Conservation (phyloP, 2,113 vertebrate genomes). For the Tupaia chinensis region DNA sequence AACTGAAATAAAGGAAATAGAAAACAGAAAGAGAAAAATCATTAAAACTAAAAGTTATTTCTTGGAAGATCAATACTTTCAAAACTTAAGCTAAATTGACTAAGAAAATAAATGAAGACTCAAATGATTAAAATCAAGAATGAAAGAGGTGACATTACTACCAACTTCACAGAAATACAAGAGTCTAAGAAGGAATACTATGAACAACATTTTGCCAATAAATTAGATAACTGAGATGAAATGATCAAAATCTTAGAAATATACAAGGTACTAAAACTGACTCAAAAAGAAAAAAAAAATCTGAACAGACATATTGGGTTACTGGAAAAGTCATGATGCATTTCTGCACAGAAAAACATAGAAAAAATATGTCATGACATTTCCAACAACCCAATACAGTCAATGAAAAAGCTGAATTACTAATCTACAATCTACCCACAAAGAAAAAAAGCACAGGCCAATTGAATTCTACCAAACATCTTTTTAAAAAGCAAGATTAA, state of each 20-base stretch:
- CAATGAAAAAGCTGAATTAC: background rate
- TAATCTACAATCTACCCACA: background rate
- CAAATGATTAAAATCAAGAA: constrained; percentile 23
- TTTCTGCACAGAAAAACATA: too few relatives aligned
- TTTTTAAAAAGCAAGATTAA: background rate
- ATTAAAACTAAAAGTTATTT: background rate
- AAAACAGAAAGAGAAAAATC: constrained; percentile 3
- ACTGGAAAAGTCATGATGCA: too few relatives aligned
- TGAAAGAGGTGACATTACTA: background rate
- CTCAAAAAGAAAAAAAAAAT: background rate
- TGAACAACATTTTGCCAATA: background rate
- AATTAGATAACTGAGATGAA: background rate
- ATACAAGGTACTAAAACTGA: background rate
- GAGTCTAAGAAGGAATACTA: background rate
- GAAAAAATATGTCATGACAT: too few relatives aligned
- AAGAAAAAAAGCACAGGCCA: background rate
- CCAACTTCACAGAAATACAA: background rate
- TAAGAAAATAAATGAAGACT: background rate
- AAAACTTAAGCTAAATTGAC: background rate
- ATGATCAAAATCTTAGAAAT: constrained; percentile 19
- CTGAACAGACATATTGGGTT: background rate
- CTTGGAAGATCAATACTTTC: background rate
- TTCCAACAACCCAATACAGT: background rate
- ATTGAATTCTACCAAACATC: background rate
- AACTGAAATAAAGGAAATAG: background rate